Conservation (phyloP, 2,113 vertebrate species). For the Loxodonta africana region DNA sequence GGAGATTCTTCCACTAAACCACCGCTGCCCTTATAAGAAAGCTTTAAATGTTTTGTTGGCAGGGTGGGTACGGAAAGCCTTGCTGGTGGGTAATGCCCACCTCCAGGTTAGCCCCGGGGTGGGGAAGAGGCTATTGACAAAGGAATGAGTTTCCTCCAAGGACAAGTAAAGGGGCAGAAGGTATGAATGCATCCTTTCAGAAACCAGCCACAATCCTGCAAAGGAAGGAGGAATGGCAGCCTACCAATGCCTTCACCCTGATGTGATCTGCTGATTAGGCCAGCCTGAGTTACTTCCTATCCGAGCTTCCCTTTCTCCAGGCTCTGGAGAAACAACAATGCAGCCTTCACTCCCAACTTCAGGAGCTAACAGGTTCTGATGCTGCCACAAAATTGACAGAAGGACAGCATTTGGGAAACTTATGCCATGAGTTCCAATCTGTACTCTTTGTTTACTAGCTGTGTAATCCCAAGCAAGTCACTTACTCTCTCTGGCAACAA, state of each 20-base stretch:
- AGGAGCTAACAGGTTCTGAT: neutral
- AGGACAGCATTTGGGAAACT: neutral
- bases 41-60: neutral
- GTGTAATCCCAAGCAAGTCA: neutral
- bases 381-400: neutral
- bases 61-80: neutral
- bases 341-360: neutral
- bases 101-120: neutral
- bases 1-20: neutral
- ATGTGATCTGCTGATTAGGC: neutral
- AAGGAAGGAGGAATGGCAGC: conserved; percentile 39
- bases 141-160: neutral
- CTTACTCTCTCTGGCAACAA: neutral
- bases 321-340: neutral
- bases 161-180: neutral
- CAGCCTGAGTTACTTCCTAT: conserved; percentile 72
- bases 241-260: neutral
- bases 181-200: conserved; percentile 45
- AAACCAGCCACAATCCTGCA: conserved; percentile 22
- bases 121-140: neutral
- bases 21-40: neutral
- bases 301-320: conserved; percentile 9
- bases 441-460: neutral
- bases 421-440: neutral
- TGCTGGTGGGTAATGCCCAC: neutral